These are phyloP conservation scores for Eristalis intricaria DNA, from an alignment of 2,888 invertebrate genomes.

Conservation along the genomic window DNA sequence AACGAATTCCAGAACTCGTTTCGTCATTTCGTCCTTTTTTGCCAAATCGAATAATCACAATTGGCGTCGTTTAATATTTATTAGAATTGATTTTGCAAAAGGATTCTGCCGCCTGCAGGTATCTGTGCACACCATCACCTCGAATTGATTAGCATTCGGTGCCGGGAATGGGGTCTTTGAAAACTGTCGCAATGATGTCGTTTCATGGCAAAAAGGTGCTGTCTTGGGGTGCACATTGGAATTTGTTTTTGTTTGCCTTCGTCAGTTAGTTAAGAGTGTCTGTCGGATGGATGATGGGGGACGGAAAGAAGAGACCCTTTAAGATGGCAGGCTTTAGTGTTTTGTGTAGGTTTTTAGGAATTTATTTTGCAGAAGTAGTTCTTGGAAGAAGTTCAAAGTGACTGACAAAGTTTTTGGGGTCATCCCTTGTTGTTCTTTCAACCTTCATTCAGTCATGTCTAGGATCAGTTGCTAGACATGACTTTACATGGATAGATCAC, in stretches of 20 bases:
- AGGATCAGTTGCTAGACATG: too few species aligned
- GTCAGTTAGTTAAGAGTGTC: not conserved
- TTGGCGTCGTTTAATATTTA: constrained; percentile 6
- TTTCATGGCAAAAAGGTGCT: not conserved
- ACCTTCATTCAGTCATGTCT: too few species aligned
- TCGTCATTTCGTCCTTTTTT: not conserved
- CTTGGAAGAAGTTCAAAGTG: not conserved
- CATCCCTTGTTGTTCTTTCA: too few species aligned
- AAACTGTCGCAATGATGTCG: not conserved
- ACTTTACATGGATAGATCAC: too few species aligned
- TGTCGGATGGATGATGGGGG: not conserved
- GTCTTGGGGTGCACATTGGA: not conserved
- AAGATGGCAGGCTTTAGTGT: not conserved
- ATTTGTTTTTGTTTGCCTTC: not conserved
- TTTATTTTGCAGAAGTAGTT: not conserved
- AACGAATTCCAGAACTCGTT: not conserved
- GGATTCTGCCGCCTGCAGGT: not conserved
- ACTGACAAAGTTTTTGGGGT: not conserved
- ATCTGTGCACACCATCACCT: not conserved
- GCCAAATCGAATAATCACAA: not conserved
- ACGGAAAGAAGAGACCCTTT: not conserved
- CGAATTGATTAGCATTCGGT: not conserved
- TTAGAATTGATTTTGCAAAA: not conserved
- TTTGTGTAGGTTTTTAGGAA: not conserved
- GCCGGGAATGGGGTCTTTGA: not conserved